Base-by-base conservation (phyloP, 1,140 invertebrate genomes). In the Schmidtea mediterranea region DNA sequence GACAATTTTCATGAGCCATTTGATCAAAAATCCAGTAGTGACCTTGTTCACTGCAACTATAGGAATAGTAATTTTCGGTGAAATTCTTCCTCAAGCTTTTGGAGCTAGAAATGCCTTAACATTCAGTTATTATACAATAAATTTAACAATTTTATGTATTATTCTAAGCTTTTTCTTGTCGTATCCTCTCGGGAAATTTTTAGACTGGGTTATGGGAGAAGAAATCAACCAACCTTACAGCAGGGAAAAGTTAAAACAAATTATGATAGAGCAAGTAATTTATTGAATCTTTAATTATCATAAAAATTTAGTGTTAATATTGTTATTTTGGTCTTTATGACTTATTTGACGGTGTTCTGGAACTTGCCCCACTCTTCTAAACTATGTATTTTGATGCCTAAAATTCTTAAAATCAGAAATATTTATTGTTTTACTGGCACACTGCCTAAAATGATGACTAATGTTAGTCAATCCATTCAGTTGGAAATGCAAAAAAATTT, bases 91-190 rank as follows among this genome's bases (percentile, higher is more conserved):
- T 0, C 74, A 76, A 55, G 76, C 81, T 24, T 74, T 92, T 48
- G 94, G 87, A 60, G 89, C 84, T 12, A 71, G 87, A 52, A 82
- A 95, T 63, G 90, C 89, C 1, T 69, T 98, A 23, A 82, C 82
- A 49, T 76, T 97, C 46, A 90, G 90, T 36, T 90, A 90, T 1
- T 78, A 78, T 58, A 95, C 87, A 8, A 81, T 92, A 49, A 77
- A 74, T 62, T 70, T 97, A 26, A 97, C 87, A 1, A 82, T 83
- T 66, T 68, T 83, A 19, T 86, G 94, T 43, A 95, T 98, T 86
- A 62, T 77, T 0, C 53, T 95, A 13, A 97, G 90, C 1, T 87
- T 80, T 49, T 86, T 86, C 0, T 63, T 94, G 15, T 80, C 87
- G 23, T 97, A 78, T 64, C 87, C 89, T 0, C 79, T 92, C 37